These are phyloP conservation scores for Nemurella pictetii DNA, from an alignment of 2,888 invertebrate genomes.

Conservation along the genomic window DNA sequence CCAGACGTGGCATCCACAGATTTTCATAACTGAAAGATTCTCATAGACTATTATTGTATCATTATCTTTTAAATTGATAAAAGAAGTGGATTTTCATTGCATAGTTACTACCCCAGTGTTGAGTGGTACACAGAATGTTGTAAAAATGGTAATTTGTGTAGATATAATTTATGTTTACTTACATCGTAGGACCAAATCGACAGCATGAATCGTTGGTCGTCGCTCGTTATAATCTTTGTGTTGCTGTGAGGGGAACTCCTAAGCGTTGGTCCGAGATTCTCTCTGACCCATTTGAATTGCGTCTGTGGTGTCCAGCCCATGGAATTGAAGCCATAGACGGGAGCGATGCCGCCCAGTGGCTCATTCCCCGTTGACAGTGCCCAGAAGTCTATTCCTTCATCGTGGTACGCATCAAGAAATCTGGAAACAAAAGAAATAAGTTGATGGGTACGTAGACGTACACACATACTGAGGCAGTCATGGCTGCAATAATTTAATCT, in stretches of 20 bases:
- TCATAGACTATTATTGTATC: neutral
- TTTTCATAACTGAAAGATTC: no score
- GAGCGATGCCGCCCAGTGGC: conserved; percentile 51
- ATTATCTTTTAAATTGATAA: no score
- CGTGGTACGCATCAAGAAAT: conserved; percentile 34
- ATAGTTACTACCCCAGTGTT: no score
- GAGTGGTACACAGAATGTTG: neutral
- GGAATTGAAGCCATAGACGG: conserved; percentile 53
- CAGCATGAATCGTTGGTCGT: conserved; percentile 70
- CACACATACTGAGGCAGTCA: no score
- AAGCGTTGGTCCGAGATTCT: conserved; percentile 77
- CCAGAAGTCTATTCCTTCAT: conserved; percentile 50
- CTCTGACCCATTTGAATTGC: conserved; percentile 68
- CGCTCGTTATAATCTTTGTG: conserved; percentile 71
- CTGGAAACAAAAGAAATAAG: conserved; percentile 35
- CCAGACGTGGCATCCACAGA: no score
- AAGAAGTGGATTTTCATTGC: no score
- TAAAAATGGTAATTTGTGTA: neutral
- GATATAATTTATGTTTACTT: conserved; percentile 61
- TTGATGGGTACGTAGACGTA: neutral
- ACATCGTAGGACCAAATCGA: conserved; percentile 62
- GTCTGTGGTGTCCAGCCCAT: conserved; percentile 56
- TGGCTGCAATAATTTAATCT: no score
- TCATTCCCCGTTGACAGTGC: conserved; percentile 60
- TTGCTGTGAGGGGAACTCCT: conserved; percentile 59